These are phyloP conservation scores for Salmo trutta DNA, from an alignment of 2,797 vertebrate genomes.

Conservation along the genomic window DNA sequence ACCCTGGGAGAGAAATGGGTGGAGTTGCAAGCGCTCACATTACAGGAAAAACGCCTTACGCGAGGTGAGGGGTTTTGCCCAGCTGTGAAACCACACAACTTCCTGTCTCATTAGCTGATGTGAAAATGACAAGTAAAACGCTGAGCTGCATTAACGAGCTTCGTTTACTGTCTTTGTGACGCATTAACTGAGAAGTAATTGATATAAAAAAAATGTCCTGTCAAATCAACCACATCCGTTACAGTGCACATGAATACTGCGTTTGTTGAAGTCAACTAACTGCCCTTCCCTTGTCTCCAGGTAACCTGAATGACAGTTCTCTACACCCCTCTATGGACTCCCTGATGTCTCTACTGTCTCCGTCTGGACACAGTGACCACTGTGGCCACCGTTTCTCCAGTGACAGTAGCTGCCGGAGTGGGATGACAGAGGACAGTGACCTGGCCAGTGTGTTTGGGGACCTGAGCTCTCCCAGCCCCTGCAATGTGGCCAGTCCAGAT, in stretches of 20 bases:
- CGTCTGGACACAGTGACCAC: conserved; percentile 35
- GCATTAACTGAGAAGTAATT: conserved; percentile 4
- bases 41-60: conserved; percentile 83
- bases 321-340: conserved; percentile 61
- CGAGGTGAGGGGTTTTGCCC: conserved; percentile 76
- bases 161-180: background rate
- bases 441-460: conserved; percentile 80
- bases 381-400: conserved; percentile 84
- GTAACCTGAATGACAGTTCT: conserved; percentile 62
- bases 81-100: conserved; percentile 64
- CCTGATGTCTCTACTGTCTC: conserved; percentile 36
- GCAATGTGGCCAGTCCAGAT: conserved; percentile 75
- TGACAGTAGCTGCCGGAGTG: conserved; percentile 87
- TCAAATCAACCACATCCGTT: background rate
- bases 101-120: conserved; percentile 15
- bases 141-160: conserved; percentile 39
- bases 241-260: too few species aligned
- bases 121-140: conserved; percentile 19
- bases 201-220: conserved; percentile 41
- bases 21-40: conserved; percentile 83
- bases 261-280: background rate
- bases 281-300: conserved; percentile 65
- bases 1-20: conserved; percentile 81
- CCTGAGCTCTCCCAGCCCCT: conserved; percentile 66
- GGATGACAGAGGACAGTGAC: conserved; percentile 84